Conservation (phyloP, 2,113 vertebrate genomes). For the Varanus komodoensis region DNA sequence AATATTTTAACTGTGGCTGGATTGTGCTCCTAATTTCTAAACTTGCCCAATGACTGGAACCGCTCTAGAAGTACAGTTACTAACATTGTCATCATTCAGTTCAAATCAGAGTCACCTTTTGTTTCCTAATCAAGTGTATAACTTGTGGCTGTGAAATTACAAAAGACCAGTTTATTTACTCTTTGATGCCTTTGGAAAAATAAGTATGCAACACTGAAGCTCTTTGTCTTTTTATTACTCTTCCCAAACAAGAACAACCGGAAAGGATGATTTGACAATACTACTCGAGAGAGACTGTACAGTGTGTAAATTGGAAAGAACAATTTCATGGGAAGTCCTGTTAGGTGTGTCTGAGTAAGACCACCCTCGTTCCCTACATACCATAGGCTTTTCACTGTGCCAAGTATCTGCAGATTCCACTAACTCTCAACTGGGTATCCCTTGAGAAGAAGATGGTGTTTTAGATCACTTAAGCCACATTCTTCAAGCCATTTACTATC, state of each 20-base stretch:
- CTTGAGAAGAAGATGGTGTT: slow-evolving; percentile 10
- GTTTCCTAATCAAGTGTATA: slow-evolving; percentile 21
- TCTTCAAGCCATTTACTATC: slow-evolving; percentile 7
- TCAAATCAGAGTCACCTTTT: background rate
- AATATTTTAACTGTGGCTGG: background rate
- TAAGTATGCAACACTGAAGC: background rate
- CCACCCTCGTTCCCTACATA: slow-evolving; percentile 53
- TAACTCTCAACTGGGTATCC: background rate
- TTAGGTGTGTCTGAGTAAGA: slow-evolving; percentile 64
- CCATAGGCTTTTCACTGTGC: slow-evolving; percentile 67
- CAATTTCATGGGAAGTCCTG: slow-evolving; percentile 59
- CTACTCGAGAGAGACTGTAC: slow-evolving; percentile 54
- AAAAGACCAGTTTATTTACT: slow-evolving; percentile 4
- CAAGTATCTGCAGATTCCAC: slow-evolving; percentile 23
- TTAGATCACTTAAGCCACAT: slow-evolving; percentile 5
- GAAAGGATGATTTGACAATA: slow-evolving; percentile 30
- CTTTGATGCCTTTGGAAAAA: slow-evolving; percentile 29
- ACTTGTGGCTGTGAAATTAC: slow-evolving; percentile 29
- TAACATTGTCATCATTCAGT: background rate
- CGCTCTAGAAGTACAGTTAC: background rate
- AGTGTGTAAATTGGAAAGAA: slow-evolving; percentile 61
- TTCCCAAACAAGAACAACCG: background rate
- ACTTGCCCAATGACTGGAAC: background rate
- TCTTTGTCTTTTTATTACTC: slow-evolving; percentile 20
- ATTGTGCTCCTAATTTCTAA: background rate